Base-by-base conservation (phyloP, 2,113 vertebrate genomes). In the Nestor notabilis region DNA sequence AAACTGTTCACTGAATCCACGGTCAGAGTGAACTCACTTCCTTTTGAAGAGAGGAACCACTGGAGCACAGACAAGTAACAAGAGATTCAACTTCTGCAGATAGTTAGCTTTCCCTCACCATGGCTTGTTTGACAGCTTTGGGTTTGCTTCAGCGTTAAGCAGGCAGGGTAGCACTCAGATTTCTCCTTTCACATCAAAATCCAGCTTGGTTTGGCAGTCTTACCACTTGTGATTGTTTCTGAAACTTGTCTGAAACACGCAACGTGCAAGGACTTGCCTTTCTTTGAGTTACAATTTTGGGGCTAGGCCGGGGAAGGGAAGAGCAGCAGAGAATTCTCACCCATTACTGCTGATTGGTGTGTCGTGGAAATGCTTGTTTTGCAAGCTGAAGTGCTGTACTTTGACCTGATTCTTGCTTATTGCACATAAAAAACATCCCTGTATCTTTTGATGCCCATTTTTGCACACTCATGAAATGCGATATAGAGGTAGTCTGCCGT, bases 101-200 rank as follows among this genome's bases (percentile, higher is more conserved):
- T 43, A 65, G 43, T 17, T 70, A 31, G 76, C 83, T 93, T 97
- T 92, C 82, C 85, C 65, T 93, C 64, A 7, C 71, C 85, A 86
- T 31, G 74, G 56, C 89, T 96, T 88, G 76, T 74, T 96, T 2
- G 1, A 58, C 89, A 68, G 74, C 84, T 90, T 95, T 83, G 56
- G 56, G 37, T 90, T 82, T 90, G 71, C 46, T 79, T 96, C 13
- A 16, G 49, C 17, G 3, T 87, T 65, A 95, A 60, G 47, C n/a
- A 82, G 71, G 78, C 70, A 85, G 78, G 39, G 60, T 55, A 72
- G 83, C 64, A 89, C 83, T 93, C 90, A 11, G 70, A 91, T 93
- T 94, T 78, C 78, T 91, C 91, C 84, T 87, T 96, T 96, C 89
- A 46, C 96, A 94, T 95, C 94, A 94, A 93, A 97, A 93, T 95